Evolutionary conservation across 2,888 invertebrate species (phyloP), one percentile per base, ranked within the genome.

Genomic region (Pterostichus niger): DNA sequence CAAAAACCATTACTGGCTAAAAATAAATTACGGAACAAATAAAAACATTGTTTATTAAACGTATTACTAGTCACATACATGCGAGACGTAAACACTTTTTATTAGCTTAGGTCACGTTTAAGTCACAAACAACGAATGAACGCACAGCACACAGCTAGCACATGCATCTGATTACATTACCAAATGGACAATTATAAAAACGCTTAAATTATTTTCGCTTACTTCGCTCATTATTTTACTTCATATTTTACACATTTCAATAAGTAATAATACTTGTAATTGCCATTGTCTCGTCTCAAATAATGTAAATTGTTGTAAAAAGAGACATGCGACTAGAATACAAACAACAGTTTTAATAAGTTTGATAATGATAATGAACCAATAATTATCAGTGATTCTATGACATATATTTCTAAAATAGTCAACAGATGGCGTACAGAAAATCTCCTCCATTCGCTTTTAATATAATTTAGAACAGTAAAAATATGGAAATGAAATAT

Each of bases 101-200:
- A 81, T 71, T 81, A 81, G 54, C 71, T 71, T 81, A 81, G 81
- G 81, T 81, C 81, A 73, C 56, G 81, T 71, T 71, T 80, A 49
- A 80, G 49, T 71, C 73, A 33, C 56, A 56, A 80, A 71, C 68
- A 71, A 71, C 68, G 15, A 44, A 40, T 40, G 44, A 17, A 44
- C 17, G 6, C 15, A 11, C 40, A 17, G 40, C 24, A 2, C 24
- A 24, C 24, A 24, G 24, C 40, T 24, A 71, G 15, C 40, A 40
- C 44, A 71, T 71, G 68, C 13, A 40, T 15, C 24, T 17, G 44
- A 44, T 44, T 46, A 71, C 15, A 33, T 64, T 64, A n/a, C 13
- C 64, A 64, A 64, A 33, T 64, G 64, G 40, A n/a, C 7, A n/a
- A n/a, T 13, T 52, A 52, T 52, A 64, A 15, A 64, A 17, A 46